These are phyloP conservation scores for Steromphala cineraria DNA, from an alignment of 2,888 invertebrate genomes.

Conservation along the genomic window DNA sequence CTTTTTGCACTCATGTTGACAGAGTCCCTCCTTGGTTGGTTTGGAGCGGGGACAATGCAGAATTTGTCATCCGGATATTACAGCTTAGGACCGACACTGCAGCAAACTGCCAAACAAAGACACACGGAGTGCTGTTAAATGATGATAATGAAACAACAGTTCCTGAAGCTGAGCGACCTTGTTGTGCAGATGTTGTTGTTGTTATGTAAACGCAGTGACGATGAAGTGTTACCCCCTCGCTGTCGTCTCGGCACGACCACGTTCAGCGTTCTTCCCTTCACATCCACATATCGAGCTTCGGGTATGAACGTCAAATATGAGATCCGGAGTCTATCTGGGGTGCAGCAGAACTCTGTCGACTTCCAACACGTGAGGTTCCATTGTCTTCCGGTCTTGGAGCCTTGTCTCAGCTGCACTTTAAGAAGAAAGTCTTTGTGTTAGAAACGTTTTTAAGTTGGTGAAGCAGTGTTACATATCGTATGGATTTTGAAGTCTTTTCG, in stretches of 20 bases:
- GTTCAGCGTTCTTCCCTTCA: not conserved
- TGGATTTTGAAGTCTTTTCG: no score
- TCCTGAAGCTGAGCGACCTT: not conserved
- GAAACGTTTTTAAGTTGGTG: no score
- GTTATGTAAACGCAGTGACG: not conserved
- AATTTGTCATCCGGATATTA: not conserved
- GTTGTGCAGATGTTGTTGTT: not conserved
- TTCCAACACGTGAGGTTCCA: no score
- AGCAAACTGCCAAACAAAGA: slow-evolving; percentile 3
- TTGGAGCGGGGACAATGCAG: not conserved
- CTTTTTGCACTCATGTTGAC: not conserved
- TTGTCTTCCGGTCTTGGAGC: no score
- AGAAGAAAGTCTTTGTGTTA: no score
- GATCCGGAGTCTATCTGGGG: not conserved
- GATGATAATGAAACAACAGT: not conserved
- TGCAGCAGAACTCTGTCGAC: no score
- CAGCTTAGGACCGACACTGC: not conserved
- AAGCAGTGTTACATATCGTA: no score
- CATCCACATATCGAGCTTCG: not conserved
- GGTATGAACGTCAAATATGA: not conserved
- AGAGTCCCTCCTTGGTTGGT: not conserved
- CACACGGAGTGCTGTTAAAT: not conserved
- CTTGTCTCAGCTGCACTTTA: no score
- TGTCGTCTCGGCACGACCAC: not conserved
- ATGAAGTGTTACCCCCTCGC: not conserved